Base-by-base conservation (phyloP, 2,888 invertebrate species). In the Protophormia terraenovae region DNA sequence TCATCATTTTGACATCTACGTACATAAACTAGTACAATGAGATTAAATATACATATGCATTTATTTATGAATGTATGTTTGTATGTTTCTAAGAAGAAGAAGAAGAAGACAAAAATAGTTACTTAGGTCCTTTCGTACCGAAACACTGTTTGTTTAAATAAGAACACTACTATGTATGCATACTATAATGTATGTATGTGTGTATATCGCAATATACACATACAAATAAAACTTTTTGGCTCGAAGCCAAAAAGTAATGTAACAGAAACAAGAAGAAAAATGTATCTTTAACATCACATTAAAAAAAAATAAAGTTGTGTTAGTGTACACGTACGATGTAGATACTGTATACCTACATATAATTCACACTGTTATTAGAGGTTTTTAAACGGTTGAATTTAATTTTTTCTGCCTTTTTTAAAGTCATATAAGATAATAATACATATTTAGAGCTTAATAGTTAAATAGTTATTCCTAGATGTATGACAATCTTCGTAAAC, bases 211-310 rank as follows among this genome's bases (percentile, higher is more conserved):
- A 16, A 6, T 47, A 19, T 47, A 19, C 8, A 47, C n/a, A n/a
- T n/a, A n/a, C n/a, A n/a, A n/a, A n/a, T n/a, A n/a, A n/a, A n/a
- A n/a, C n/a, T n/a, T n/a, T n/a, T n/a, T n/a, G n/a, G n/a, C n/a
- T n/a, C n/a, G n/a, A n/a, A n/a, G n/a, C n/a, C n/a, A n/a, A n/a
- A n/a, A n/a, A n/a, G n/a, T n/a, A n/a, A n/a, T n/a, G n/a, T n/a
- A n/a, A n/a, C n/a, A n/a, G n/a, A n/a, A 41, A 32, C 19, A 64
- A 32, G 60, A 41, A 50, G 45, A 64, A 53, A 73, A 50, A 27
- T 71, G 47, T 76, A 69, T 75, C 75, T 75, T 71, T 79, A 58
- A 50, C 80, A 76, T 84, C 80, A 24, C 66, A 77, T 84, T 80
- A 72, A 81, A 80, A 50, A 67, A 72, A 76, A 45, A 66, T 64